Conservation (phyloP, 23 tunicate genomes). For the Diplosoma virens region DNA sequence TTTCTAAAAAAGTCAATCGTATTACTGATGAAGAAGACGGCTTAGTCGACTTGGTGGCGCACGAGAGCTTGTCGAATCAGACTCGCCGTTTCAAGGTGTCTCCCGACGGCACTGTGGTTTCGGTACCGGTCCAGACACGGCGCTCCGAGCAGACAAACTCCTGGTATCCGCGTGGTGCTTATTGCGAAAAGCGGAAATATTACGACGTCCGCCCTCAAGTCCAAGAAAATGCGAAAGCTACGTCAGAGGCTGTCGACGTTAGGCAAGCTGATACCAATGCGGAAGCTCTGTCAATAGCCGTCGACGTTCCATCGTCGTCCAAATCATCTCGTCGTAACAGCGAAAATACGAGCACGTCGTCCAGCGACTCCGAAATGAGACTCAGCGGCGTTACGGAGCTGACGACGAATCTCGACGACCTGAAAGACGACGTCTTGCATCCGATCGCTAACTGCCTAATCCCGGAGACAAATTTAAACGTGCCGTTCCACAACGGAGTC, state of each 20-base stretch:
- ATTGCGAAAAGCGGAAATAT: neutral
- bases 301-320: slow-evolving; percentile 9
- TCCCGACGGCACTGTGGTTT: neutral
- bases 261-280: no score
- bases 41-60: neutral
- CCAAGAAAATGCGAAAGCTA: neutral
- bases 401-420: neutral
- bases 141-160: no score
- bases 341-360: neutral
- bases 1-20: neutral
- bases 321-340: neutral
- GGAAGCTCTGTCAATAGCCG: no score
- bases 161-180: slow-evolving; percentile 6
- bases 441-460: neutral
- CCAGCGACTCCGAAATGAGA: neutral
- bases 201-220: neutral
- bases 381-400: slow-evolving; percentile 2
- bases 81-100: neutral
- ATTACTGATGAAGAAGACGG: neutral
- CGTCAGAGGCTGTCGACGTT: neutral
- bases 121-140: no score
- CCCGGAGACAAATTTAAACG: neutral
- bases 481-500: neutral
- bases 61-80: neutral
- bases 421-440: neutral